Conservation (phyloP, 2,888 invertebrate species). For the Sesia apiformis region DNA sequence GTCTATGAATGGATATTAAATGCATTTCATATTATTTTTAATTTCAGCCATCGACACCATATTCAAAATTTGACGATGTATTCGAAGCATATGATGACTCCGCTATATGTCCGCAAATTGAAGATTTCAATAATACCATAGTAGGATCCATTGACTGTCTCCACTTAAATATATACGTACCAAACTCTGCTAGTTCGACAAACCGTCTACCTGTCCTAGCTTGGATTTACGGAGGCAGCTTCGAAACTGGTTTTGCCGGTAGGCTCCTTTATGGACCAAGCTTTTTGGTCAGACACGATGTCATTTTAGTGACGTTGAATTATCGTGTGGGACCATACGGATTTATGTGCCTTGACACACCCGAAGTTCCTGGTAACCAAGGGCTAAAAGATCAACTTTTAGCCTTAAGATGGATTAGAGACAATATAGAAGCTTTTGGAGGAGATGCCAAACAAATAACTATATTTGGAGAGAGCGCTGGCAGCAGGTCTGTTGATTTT, state of each 20-base stretch:
- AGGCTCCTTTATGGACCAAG: slow-evolving; percentile 28
- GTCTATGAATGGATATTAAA: too few species aligned
- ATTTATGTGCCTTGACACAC: slow-evolving; percentile 40
- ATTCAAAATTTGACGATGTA: slow-evolving; percentile 24
- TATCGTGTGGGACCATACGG: slow-evolving; percentile 46
- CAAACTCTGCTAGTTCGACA: slow-evolving; percentile 24
- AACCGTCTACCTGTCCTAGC: slow-evolving; percentile 35
- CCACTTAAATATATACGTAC: slow-evolving; percentile 38
- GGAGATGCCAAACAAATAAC: slow-evolving; percentile 39
- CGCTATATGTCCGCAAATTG: slow-evolving; percentile 35
- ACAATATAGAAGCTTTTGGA: slow-evolving; percentile 41
- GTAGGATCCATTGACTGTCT: slow-evolving; percentile 35
- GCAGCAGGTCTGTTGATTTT: slow-evolving; percentile 27
- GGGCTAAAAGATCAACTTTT: slow-evolving; percentile 42
- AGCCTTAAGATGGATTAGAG: slow-evolving; percentile 41
- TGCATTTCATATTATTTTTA: not conserved
- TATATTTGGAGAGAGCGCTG: slow-evolving; percentile 42
- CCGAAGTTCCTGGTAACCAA: slow-evolving; percentile 40
- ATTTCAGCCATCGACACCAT: slow-evolving; percentile 26
- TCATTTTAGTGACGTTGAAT: slow-evolving; percentile 41
- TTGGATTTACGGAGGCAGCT: slow-evolving; percentile 40
- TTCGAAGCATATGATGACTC: slow-evolving; percentile 42
- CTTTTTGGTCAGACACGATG: slow-evolving; percentile 31
- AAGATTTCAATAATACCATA: slow-evolving; percentile 19
- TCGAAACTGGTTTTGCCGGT: slow-evolving; percentile 22